Conservation (phyloP, 2,797 vertebrate genomes). For the Rhincodon typus region DNA sequence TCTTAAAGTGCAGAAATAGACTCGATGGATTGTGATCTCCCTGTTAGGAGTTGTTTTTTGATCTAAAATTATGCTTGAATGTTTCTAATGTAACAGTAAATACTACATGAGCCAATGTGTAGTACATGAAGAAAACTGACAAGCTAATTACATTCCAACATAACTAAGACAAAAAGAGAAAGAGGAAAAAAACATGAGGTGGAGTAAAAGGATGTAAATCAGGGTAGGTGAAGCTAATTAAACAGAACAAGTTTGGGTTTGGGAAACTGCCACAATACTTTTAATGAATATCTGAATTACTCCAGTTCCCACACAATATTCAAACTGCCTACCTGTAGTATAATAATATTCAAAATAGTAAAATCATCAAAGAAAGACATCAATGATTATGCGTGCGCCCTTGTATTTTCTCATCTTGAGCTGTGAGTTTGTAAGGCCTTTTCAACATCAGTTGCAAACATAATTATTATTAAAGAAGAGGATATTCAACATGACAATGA, state of each 20-base stretch:
- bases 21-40: not conserved
- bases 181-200: not conserved
- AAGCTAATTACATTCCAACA: not conserved
- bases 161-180: not conserved
- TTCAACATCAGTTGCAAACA: not conserved
- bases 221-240: not conserved
- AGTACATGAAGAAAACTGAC: not conserved
- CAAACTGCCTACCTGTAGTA: not conserved
- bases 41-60: not conserved
- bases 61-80: not conserved
- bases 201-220: slow-evolving; percentile 1
- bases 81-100: not conserved
- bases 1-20: not conserved
- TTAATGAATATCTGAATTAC: slow-evolving; percentile 25
- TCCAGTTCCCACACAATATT: not conserved
- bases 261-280: slow-evolving; percentile 5
- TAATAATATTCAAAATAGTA: not conserved
- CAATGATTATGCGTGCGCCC: not conserved
- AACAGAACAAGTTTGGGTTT: not conserved
- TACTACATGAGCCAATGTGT: not conserved
- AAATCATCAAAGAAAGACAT: not conserved
- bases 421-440: not conserved
- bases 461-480: not conserved
- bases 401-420: not conserved
- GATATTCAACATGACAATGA: not conserved